A percentile compares a stretch with the other conserved stretches of the same genome.
phyloP scores from a whole-genome alignment of 1,140 invertebrate genomes.

The Lamellibrachia luymesi region DNA sequence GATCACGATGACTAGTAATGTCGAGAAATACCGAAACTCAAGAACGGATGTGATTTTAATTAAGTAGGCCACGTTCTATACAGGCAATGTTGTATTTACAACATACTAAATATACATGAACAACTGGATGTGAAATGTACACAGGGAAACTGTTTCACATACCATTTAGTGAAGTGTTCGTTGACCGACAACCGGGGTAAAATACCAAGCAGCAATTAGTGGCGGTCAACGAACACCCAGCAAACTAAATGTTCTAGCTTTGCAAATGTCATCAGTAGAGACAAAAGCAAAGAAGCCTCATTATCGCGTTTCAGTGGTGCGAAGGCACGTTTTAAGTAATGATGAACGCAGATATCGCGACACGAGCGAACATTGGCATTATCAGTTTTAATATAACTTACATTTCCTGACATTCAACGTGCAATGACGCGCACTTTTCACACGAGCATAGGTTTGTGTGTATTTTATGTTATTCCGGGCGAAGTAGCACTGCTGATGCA shows the following conservation, averaged over 20 bases:
- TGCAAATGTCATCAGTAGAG: not conserved
- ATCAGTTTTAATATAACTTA: not conserved
- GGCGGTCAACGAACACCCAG: not conserved
- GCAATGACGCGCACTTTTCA: not conserved
- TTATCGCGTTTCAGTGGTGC: not conserved
- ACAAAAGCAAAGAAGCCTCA: not conserved
- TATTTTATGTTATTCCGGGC: not conserved
- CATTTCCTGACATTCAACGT: not conserved
- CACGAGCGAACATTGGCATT: not conserved
- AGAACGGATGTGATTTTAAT: no score
- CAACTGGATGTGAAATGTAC: no score
- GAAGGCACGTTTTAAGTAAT: not conserved
- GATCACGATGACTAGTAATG: no score
- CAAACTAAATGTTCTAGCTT: not conserved
- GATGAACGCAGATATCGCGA: not conserved
- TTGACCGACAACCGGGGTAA: not conserved
- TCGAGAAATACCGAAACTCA: no score
- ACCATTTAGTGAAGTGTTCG: not conserved
- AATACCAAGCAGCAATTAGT: not conserved
- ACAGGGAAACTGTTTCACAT: not conserved
- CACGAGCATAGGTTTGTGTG: not conserved
- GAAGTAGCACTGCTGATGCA: not conserved
- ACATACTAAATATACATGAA: no score
- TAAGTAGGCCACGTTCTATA: no score
- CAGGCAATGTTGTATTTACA: no score